Evolutionary conservation across 2,888 invertebrate species (phyloP), one percentile per base, ranked within the genome.

Genomic region (Leptopterna dolabrata): DNA sequence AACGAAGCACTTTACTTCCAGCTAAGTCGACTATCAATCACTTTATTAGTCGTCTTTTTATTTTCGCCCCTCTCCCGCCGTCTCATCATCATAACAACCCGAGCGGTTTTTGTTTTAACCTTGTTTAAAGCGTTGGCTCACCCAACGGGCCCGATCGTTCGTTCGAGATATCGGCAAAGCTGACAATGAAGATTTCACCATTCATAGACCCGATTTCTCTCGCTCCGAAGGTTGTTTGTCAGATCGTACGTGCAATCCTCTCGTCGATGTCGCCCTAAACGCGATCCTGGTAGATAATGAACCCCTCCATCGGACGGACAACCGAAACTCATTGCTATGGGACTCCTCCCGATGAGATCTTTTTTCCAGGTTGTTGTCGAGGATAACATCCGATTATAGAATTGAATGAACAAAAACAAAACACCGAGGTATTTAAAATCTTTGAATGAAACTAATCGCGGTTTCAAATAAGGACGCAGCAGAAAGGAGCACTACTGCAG

Each of bases 141-240:
- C 47, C 13, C 13, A 13, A 14, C 4, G 6, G 7, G 7, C 36
- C 47, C 13, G 47, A 47, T 47, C 47, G 1, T 13, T 3, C 1
- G 47, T 7, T 47, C 47, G 47, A 47, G 47, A 47, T 47, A 47
- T 47, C 47, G 2, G 47, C n/a, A 47, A 47, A 47, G 6, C 47
- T 47, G 76, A 76, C 76, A 76, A 76, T 76, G 76, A 47, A 76
- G 76, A 76, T 76, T 76, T 76, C 76, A 76, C 76, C 76, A 76
- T 76, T 76, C 76, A 76, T 76, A 76, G 76, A 76, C 16, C 29
- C 13, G 13, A 14, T 29, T 36, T 29, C 29, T 30, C 36, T 76
- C 76, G 29, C 36, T 76, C 30, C 76, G 27, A 36, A 3, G 30
- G 30, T 7, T 7, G 30, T 76, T 76, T 76, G 76, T 30, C 29